phyloP scores from a whole-genome alignment of 2,113 vertebrate species.

The Ciconia boyciana region DNA sequence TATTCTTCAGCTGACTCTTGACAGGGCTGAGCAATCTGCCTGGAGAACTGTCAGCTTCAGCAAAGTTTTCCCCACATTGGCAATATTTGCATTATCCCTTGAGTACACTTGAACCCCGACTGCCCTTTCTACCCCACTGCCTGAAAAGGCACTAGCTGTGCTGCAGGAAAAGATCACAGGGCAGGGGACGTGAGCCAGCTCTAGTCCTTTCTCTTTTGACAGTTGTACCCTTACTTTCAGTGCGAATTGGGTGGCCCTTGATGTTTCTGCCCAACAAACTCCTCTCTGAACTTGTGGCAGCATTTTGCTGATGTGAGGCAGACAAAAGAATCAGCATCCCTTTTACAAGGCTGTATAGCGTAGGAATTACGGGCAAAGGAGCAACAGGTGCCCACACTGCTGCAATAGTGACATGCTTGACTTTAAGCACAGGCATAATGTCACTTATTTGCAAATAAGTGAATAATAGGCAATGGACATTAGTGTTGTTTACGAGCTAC shows the following conservation, averaged over 20 bases:
- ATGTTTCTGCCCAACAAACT: not conserved
- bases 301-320: not conserved
- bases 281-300: not conserved
- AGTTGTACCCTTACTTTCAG: not conserved
- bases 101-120: not conserved
- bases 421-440: not conserved
- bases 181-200: not conserved
- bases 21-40: not conserved
- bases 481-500: not conserved
- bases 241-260: not conserved
- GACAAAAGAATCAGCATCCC: not conserved
- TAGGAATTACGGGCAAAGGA: not conserved
- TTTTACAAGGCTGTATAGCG: not conserved
- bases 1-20: not conserved
- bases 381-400: not conserved
- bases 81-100: not conserved
- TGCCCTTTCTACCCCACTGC: not conserved
- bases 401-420: not conserved
- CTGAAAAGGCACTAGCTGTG: not conserved
- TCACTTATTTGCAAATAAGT: slow-evolving; percentile 25
- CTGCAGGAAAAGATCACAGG: not conserved
- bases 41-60: not conserved
- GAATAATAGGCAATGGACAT: not conserved
- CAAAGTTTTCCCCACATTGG: not conserved
- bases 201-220: not conserved